Evolutionary conservation across 2,797 vertebrate species (phyloP).

Genomic region (Mycteria americana): DNA sequence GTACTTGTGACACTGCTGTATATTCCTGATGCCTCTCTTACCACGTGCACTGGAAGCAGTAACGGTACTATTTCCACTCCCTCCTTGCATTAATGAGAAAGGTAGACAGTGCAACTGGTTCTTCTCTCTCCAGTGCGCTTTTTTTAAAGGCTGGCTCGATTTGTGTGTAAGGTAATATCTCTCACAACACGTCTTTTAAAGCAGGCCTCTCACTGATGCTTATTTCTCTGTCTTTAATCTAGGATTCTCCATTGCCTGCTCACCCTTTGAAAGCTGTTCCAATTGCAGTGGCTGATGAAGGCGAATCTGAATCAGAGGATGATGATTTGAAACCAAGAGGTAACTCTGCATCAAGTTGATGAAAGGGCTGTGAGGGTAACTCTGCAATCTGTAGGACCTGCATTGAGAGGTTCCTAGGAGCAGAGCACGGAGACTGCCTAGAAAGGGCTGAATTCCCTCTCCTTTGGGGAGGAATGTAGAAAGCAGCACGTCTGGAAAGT

Average conservation of each 20-base stretch:
- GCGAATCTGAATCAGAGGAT: constrained; percentile 95
- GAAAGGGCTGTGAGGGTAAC: background rate
- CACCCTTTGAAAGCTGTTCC: constrained; percentile 91
- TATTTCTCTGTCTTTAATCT: background rate
- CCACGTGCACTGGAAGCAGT: background rate
- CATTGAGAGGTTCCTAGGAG: background rate
- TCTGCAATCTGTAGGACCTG: background rate
- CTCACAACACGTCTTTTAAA: background rate
- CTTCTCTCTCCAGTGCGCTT: background rate
- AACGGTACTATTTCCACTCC: background rate
- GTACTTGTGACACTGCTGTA: background rate
- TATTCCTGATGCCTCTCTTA: background rate
- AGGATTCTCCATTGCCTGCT: constrained; percentile 80
- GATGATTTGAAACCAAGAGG: constrained; percentile 98
- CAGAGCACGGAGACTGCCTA: background rate
- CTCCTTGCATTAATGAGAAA: background rate
- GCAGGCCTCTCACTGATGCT: background rate
- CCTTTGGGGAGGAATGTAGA: background rate
- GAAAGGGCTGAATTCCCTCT: background rate
- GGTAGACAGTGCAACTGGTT: background rate
- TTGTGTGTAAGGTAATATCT: background rate
- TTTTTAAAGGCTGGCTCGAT: background rate
- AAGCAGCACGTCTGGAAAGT: background rate
- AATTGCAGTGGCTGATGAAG: constrained; percentile 94
- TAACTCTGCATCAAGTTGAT: constrained; percentile 32